Evolutionary conservation across 2,113 vertebrate species (phyloP).

Genomic region (Prinia subflava): DNA sequence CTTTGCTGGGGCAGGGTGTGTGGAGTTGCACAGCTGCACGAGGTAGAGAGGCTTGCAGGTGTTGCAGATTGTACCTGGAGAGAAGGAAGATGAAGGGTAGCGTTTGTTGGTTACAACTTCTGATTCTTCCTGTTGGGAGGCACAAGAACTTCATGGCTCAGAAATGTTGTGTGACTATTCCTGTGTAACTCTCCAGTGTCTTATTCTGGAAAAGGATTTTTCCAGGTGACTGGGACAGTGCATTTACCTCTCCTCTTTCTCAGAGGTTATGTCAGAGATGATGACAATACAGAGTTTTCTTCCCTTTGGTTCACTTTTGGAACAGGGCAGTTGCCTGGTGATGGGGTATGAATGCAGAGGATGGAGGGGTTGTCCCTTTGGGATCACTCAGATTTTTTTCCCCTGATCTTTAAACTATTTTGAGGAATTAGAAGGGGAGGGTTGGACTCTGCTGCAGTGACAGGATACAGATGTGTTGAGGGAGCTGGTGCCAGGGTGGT

Average conservation of each 20-base stretch:
- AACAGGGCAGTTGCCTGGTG: neutral
- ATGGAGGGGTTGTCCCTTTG: neutral
- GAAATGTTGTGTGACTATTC: neutral
- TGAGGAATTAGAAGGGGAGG: neutral
- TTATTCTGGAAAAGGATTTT: neutral
- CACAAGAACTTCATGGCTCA: neutral
- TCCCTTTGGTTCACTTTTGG: neutral
- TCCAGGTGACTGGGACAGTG: neutral
- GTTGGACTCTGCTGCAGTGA: neutral
- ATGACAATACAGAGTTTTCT: neutral
- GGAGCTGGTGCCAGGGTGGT: neutral
- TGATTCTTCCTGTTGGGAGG: neutral
- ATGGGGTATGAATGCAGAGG: neutral
- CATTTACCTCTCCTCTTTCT: neutral
- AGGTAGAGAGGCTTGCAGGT: neutral
- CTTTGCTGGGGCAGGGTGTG: neutral
- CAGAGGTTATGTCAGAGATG: neutral
- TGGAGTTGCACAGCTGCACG: neutral
- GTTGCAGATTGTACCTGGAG: neutral
- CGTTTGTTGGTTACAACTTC: neutral
- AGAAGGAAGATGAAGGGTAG: neutral
- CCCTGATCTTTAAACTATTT: neutral
- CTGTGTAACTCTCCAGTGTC: neutral
- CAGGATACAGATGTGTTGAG: neutral
- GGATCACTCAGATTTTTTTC: neutral